Conservation (phyloP, 2,888 invertebrate species). For the Chloroclystis v-ata region DNA sequence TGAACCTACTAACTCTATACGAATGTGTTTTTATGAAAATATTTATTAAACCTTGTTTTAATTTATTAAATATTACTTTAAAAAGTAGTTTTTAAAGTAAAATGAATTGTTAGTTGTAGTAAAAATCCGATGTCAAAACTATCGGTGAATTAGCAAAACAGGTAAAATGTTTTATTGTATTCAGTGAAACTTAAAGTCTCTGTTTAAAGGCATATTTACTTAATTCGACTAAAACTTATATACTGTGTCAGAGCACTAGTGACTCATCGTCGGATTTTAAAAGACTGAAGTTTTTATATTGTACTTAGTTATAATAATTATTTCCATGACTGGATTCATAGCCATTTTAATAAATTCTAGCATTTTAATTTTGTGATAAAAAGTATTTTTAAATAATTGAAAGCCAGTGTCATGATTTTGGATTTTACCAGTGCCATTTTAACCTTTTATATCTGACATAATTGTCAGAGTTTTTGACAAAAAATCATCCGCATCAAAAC, state of each 20-base stretch:
- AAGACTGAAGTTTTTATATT: conserved; percentile 70
- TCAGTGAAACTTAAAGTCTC: conserved; percentile 28
- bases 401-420: conserved; percentile 48
- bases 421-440: conserved; percentile 60
- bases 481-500: conserved; percentile 43
- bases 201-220: conserved; percentile 14
- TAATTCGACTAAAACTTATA: conserved; percentile 9
- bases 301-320: conserved; percentile 44
- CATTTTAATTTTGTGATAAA: conserved; percentile 65
- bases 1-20: conserved; percentile 46
- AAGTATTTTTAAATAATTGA: conserved; percentile 64
- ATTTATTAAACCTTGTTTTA: conserved; percentile 59
- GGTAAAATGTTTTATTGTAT: conserved; percentile 31
- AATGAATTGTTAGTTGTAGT: conserved; percentile 49
- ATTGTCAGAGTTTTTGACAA: conserved; percentile 46
- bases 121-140: conserved; percentile 53
- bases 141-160: conserved; percentile 40
- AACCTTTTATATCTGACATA: conserved; percentile 59
- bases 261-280: conserved; percentile 57
- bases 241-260: conserved; percentile 32
- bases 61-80: conserved; percentile 55
- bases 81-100: conserved; percentile 46
- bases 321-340: conserved; percentile 59
- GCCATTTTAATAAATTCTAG: conserved; percentile 57
- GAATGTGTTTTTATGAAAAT: conserved; percentile 48